Evolutionary conservation across 1,140 invertebrate genomes (phyloP), one percentile per base, ranked within the genome.

Genomic region (Diprion similis): DNA sequence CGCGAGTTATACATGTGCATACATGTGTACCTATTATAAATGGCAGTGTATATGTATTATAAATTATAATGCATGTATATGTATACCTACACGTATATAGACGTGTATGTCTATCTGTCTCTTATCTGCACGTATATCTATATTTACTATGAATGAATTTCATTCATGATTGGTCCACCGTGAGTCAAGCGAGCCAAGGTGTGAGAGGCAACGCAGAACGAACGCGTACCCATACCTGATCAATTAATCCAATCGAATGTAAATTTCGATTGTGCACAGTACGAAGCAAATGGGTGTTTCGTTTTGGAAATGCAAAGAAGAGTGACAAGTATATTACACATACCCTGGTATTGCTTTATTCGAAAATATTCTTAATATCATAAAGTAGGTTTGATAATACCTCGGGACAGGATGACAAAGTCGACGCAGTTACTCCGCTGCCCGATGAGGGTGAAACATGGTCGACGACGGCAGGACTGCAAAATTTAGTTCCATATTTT

Each of bases 91-190:
- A 59, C n/a, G n/a, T 59, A 15, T 59, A 17, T 9, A 59, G 11
- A 9, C n/a, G 51, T 59, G 51, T 59, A 13, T 17, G n/a, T 59
- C 51, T 59, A 59, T 59, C 51, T 59, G 51, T 17, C 51, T 59
- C n/a, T 59, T 59, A 59, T 59, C 51, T 17, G 51, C 51, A 17
- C 51, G 51, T 59, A 13, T 59, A n/a, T 59, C 51, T 59, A 59
- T 59, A 59, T 59, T 59, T 59, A 59, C 51, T 59, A 59, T 17
- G 51, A 59, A 59, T 59, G 51, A 59, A 59, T 59, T 59, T 59
- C 51, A 59, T 59, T 59, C 51, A 59, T 59, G 51, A 59, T 59
- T 59, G 51, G 51, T 59, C 51, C 51, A 59, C 51, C 51, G 24
- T 59, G 11, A 17, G 11, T 13, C 51, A 17, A 59, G 51, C 9